Conservation (phyloP, 2,113 vertebrate genomes). For the Gracilinanus agilis region DNA sequence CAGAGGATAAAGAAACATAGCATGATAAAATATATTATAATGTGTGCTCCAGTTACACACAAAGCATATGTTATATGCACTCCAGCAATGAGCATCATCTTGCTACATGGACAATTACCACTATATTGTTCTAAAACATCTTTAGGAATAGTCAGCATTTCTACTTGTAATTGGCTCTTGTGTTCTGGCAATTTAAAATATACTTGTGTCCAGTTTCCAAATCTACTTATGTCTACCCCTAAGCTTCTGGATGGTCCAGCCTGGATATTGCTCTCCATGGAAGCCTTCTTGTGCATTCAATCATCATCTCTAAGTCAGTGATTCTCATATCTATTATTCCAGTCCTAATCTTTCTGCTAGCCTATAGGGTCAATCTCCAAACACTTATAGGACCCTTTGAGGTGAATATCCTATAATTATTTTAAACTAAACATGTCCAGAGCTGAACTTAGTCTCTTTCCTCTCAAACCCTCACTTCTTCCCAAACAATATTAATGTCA, state of each 20-base stretch:
- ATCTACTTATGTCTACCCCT: not conserved
- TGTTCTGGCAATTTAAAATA: not conserved
- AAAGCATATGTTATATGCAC: not conserved
- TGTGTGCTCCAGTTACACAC: not conserved
- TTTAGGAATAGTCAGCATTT: not conserved
- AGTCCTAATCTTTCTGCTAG: not conserved
- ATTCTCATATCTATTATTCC: not conserved
- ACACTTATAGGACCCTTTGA: not conserved
- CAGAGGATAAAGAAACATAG: not conserved
- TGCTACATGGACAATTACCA: not conserved
- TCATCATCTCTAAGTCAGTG: not conserved
- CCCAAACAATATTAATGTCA: not conserved
- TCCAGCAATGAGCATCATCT: not conserved
- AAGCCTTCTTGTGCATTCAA: not conserved
- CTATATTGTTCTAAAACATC: not conserved
- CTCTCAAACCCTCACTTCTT: not conserved
- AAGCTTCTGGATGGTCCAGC: not conserved
- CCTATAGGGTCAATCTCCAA: not conserved
- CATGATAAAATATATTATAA: not conserved
- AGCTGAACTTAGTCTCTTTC: not conserved
- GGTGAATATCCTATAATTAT: not conserved
- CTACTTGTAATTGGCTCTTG: not conserved
- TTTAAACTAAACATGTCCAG: not conserved
- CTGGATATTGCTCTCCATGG: not conserved
- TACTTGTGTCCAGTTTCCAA: not conserved